Percentiles rank a stretch among this genome's conserved stretches.
Conservation (phyloP, 2,113 vertebrate genomes). For the Grantiella picta region DNA sequence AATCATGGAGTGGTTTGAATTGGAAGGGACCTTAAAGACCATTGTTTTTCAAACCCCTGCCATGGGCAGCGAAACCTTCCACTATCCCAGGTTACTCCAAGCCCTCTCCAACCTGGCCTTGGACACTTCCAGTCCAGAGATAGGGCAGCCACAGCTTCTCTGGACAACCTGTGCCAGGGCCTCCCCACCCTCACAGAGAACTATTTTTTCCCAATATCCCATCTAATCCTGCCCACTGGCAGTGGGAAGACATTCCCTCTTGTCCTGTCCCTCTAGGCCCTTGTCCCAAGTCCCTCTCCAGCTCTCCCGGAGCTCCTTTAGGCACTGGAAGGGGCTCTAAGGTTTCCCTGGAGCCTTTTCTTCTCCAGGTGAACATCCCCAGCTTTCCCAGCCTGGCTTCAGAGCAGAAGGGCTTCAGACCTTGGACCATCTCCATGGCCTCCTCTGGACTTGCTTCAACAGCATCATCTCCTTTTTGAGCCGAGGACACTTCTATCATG, state of each 20-base stretch:
- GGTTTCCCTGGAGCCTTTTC: not conserved
- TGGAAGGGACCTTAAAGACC: not conserved
- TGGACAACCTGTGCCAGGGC: not conserved
- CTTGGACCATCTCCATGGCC: not conserved
- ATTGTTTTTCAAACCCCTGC: not conserved
- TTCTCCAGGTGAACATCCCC: not conserved
- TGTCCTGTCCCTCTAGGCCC: not conserved
- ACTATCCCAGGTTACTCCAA: not conserved
- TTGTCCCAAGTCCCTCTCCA: not conserved
- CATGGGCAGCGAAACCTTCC: not conserved
- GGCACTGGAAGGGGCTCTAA: not conserved
- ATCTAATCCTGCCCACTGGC: not conserved
- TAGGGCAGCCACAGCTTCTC: not conserved
- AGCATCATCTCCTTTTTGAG: not conserved
- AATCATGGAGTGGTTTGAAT: not conserved
- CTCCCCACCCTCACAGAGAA: not conserved
- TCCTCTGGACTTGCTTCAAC: not conserved
- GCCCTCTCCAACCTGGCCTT: rapidly evolving
- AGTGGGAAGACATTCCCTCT: not conserved
- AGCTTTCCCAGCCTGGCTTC: not conserved
- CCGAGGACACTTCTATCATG: not conserved
- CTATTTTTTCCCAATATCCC: not conserved
- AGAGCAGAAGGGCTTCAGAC: not conserved
- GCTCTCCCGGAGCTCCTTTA: not conserved
- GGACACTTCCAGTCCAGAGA: not conserved